Evolutionary conservation across 1,140 invertebrate species (phyloP).

Genomic region (Lordiphosa stackelbergi): DNA sequence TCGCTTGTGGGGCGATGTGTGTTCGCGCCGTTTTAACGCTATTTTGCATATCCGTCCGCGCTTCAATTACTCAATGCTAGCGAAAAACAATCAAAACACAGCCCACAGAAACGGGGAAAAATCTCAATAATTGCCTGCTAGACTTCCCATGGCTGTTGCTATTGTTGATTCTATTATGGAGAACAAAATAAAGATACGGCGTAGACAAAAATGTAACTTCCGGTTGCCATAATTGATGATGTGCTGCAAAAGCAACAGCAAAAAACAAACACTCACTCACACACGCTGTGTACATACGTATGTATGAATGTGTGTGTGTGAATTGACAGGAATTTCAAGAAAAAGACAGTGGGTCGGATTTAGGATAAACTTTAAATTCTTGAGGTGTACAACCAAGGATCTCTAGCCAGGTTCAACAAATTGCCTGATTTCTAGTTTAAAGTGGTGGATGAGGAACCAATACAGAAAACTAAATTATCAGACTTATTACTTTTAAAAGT

Average conservation of each 20-base stretch:
- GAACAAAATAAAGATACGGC: slow-evolving; percentile 56
- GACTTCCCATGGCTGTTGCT: slow-evolving; percentile 7
- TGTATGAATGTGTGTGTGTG: not conserved
- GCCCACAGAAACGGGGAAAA: slow-evolving; percentile 12
- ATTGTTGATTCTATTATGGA: slow-evolving; percentile 30
- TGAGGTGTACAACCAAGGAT: no score
- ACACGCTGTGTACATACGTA: slow-evolving; percentile 18
- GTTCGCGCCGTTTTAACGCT: not conserved
- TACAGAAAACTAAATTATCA: no score
- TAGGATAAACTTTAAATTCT: no score
- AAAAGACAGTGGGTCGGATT: not conserved
- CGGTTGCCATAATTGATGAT: slow-evolving; percentile 71
- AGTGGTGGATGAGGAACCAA: no score
- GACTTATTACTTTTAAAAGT: no score
- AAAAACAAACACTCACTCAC: slow-evolving; percentile 5
- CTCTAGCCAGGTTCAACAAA: no score
- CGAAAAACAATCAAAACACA: slow-evolving; percentile 31
- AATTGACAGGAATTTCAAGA: not conserved
- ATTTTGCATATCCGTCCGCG: slow-evolving; percentile 17
- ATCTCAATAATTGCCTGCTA: slow-evolving; percentile 29
- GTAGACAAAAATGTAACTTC: slow-evolving; percentile 60
- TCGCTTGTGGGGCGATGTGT: not conserved
- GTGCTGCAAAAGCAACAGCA: slow-evolving; percentile 27
- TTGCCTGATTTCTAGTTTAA: no score
- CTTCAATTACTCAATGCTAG: slow-evolving; percentile 55